These are phyloP conservation scores for Choreutis nemorana DNA, from an alignment of 2,888 invertebrate genomes.

Conservation along the genomic window DNA sequence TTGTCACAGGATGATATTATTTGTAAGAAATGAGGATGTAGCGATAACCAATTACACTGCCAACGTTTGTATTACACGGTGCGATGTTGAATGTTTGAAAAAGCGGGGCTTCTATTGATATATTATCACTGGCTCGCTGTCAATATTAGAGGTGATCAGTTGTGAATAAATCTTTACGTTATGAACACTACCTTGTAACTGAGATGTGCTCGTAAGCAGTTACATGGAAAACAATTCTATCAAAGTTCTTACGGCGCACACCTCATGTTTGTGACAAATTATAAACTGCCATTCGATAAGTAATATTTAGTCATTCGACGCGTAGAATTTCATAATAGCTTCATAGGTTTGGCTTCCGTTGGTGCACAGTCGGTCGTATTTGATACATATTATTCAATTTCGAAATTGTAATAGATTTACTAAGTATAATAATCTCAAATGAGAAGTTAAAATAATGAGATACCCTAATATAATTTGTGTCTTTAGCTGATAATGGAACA, in stretches of 20 bases:
- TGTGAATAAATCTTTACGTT: conserved; percentile 28
- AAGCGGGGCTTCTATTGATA: conserved; percentile 25
- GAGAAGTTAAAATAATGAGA: conserved; percentile 52
- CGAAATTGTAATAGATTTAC: conserved; percentile 62
- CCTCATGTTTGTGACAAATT: conserved; percentile 44
- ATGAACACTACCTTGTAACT: conserved; percentile 49
- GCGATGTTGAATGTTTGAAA: conserved; percentile 36
- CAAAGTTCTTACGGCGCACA: conserved; percentile 16
- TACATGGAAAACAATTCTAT: conserved; percentile 2
- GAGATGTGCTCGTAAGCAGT: conserved; percentile 22
- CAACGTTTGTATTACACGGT: conserved; percentile 40
- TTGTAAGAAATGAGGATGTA: conserved; percentile 27
- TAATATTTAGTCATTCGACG: conserved; percentile 49
- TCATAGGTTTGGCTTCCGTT: conserved; percentile 49
- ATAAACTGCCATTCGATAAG: conserved; percentile 64
- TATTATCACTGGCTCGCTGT: conserved; percentile 8
- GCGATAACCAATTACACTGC: conserved; percentile 55
- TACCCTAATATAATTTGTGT: conserved; percentile 64
- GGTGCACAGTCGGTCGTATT: conserved; percentile 60
- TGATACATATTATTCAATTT: conserved; percentile 63
- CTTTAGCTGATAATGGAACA: conserved; percentile 59
- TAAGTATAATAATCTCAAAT: conserved; percentile 62
- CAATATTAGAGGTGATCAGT: conserved; percentile 15
- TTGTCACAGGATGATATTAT: conserved; percentile 51
- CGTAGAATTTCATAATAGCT: conserved; percentile 46